Conservation (phyloP, 2,888 invertebrate genomes). For the Polydesmus complanatus region DNA sequence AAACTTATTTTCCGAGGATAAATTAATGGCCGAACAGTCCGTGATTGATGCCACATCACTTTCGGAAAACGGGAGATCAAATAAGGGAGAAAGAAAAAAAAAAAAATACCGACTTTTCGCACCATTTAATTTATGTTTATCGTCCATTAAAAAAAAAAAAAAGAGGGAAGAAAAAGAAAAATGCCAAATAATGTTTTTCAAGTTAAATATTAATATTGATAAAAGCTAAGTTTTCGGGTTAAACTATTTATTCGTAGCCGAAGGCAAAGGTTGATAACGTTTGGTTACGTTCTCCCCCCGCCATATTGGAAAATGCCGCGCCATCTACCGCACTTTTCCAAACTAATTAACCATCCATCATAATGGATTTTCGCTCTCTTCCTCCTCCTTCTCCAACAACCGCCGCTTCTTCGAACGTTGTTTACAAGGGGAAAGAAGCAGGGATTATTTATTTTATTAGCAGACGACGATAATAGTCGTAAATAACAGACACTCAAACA, state of each 20-base stretch:
- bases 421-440: no score
- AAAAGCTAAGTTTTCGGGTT: neutral
- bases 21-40: no score
- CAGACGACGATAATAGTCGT: neutral
- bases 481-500: neutral
- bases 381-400: neutral
- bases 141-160: no score
- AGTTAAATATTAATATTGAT: neutral
- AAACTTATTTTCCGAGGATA: no score
- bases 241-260: neutral
- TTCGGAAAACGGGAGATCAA: no score
- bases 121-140: no score
- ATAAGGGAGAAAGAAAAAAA: no score
- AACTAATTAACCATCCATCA: neutral
- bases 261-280: neutral
- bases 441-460: neutral
- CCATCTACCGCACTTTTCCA: neutral
- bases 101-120: no score
- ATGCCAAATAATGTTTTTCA: neutral
- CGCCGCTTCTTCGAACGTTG: no score
- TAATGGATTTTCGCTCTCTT: neutral
- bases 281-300: neutral
- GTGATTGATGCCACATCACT: no score
- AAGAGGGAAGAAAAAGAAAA: no score
- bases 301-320: neutral